Evolutionary conservation across 92 coral and sea anemone genomes (phyloP).

Genomic region (Muricea muricata): DNA sequence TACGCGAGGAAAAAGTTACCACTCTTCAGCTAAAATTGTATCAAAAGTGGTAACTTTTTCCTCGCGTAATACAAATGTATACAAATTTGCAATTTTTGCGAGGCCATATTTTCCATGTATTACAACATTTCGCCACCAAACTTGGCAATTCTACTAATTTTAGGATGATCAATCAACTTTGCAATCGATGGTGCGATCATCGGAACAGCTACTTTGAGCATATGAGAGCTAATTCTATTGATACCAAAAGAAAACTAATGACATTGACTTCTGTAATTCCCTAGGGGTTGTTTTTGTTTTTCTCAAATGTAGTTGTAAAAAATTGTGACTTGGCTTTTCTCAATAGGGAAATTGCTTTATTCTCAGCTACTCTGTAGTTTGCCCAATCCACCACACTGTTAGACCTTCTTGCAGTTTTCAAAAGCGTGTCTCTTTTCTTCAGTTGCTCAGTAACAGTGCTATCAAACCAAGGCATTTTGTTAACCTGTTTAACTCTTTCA

Average conservation of each 20-base stretch:
- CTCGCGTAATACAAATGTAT: too few species aligned
- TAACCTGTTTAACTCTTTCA: conserved; percentile 35
- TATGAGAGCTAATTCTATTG: conserved; percentile 58
- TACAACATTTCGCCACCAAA: too few species aligned
- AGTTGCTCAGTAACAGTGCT: conserved; percentile 36
- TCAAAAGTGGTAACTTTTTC: too few species aligned
- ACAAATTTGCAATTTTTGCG: too few species aligned
- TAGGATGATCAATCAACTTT: conserved; percentile 35
- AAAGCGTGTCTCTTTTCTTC: conserved; percentile 28
- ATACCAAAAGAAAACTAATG: conserved; percentile 37
- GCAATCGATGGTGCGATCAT: conserved; percentile 21
- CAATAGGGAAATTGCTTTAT: conserved; percentile 23
- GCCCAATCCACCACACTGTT: conserved; percentile 13
- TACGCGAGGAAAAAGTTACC: too few species aligned
- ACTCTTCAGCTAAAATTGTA: too few species aligned
- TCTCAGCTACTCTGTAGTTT: conserved; percentile 27
- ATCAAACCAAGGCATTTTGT: conserved; percentile 38
- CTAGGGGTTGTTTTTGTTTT: too few species aligned
- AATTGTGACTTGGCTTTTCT: conserved; percentile 33
- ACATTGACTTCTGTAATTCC: conserved; percentile 42
- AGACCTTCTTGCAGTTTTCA: background rate
- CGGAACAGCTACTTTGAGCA: conserved; percentile 60
- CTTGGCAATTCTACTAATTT: too few species aligned
- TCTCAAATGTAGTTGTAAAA: too few species aligned
- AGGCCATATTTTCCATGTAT: too few species aligned